Base-by-base conservation (phyloP, 2,888 invertebrate species). In the Pristionchus fissidentatus region DNA sequence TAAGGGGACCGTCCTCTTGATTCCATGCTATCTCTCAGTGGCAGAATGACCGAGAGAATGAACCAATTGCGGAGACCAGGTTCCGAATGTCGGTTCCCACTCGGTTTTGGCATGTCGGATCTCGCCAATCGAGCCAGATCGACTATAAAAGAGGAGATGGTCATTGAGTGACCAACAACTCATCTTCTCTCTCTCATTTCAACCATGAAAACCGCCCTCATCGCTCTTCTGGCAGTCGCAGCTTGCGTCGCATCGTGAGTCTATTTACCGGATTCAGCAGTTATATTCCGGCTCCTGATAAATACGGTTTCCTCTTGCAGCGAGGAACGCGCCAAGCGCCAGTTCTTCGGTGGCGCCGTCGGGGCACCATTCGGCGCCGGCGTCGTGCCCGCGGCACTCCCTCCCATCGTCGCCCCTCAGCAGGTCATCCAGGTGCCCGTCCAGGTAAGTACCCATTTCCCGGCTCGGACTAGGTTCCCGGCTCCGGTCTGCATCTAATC, bases 391-490 rank as follows among this genome's bases (percentile, higher is more conserved):
- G 77, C 77, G 22, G 46, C 52, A 7, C 32, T 52, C 52, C 77
- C 77, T 1, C 49, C 52, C 46, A 52, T 52, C 46, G 49, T 77
- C 29, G 79, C 79, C 26, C 79, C 79, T 7, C 79, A 79, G 57
- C 79, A 55, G n/a, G 57, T 79, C 19, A 57, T 79, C n/a, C 55
- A 57, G 41, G 79, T 79, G 22, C 79, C 79, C 19, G 79, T 79
- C 10, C 79, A 79, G 79, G 79, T 79, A 57, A 1, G 41, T 3
- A 4, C n/a, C 43, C 13, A 41, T n/a, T 70, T 41, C 41, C n/a
- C 70, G 70, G 70, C 13, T n/a, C 26, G 8, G 41, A 26, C 32
- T 70, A 10, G 1, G 57, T 10, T 38, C n/a, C 29, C 19, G 32
- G 46, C 49, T 32, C 49, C 32, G 32, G 29, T 32, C 77, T 32